phyloP scores from a whole-genome alignment of 2,888 invertebrate genomes.

The Cataglyphis livida region DNA sequence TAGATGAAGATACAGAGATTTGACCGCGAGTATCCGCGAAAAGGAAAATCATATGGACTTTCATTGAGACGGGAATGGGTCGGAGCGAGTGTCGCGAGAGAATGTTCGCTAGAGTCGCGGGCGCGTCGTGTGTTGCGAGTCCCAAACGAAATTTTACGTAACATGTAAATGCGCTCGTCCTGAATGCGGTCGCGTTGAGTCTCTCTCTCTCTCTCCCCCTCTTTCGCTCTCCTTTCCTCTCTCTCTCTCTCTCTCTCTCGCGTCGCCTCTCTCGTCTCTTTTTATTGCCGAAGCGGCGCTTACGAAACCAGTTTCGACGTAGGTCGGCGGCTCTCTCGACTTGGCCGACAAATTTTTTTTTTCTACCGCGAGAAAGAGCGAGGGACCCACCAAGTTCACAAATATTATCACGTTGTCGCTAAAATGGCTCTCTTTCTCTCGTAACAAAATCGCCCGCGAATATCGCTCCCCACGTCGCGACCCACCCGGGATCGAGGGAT shows the following conservation, averaged over 20 bases:
- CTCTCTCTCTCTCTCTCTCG: background rate
- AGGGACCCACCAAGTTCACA: slow-evolving; percentile 11
- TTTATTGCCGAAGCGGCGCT: slow-evolving; percentile 53
- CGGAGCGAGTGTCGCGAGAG: slow-evolving; percentile 10
- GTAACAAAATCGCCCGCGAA: slow-evolving; percentile 41
- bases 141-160: slow-evolving; percentile 53
- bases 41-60: slow-evolving; percentile 23
- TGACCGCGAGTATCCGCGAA: background rate
- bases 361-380: background rate
- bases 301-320: slow-evolving; percentile 63
- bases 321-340: slow-evolving; percentile 40
- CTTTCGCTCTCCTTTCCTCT: slow-evolving; percentile 14
- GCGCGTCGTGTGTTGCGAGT: slow-evolving; percentile 28
- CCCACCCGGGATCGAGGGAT: slow-evolving; percentile 4
- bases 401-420: slow-evolving; percentile 62
- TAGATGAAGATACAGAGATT: background rate
- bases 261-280: slow-evolving; percentile 37
- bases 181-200: slow-evolving; percentile 52
- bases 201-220: slow-evolving; percentile 43
- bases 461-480: slow-evolving; percentile 15
- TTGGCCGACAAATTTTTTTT: slow-evolving; percentile 45
- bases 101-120: slow-evolving; percentile 26
- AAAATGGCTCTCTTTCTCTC: slow-evolving; percentile 29
- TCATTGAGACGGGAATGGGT: slow-evolving; percentile 25
- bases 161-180: slow-evolving; percentile 53